Evolutionary conservation across 2,888 invertebrate species (phyloP).

Genomic region (Deilephila elpenor): DNA sequence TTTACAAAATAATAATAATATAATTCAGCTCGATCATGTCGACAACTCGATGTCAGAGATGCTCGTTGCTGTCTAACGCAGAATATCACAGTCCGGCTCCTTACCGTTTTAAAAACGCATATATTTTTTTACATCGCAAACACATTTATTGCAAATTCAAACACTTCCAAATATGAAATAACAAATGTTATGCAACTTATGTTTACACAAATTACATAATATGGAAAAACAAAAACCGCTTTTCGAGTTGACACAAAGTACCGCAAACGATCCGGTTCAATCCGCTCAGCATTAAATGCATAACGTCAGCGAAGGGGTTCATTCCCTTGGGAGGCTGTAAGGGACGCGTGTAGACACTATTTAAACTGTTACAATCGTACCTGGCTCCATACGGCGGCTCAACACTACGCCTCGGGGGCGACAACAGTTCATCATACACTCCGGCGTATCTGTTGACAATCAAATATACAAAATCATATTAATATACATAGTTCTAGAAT

Average conservation of each 20-base stretch:
- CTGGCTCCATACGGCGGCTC: constrained; percentile 82
- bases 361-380: constrained; percentile 82
- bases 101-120: constrained; percentile 1
- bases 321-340: constrained; percentile 55
- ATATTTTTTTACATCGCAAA: constrained; percentile 5
- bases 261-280: constrained; percentile 67
- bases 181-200: not conserved
- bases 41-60: not conserved
- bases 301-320: constrained; percentile 55
- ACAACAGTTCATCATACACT: constrained; percentile 81
- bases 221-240: not conserved
- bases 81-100: constrained; percentile 8
- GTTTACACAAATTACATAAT: constrained; percentile 17
- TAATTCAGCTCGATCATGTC: constrained; percentile 9
- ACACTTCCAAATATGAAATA: not conserved
- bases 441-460: constrained; percentile 68
- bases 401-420: constrained; percentile 78
- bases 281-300: constrained; percentile 70
- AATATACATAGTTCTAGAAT: too few relatives aligned
- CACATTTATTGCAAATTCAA: not conserved
- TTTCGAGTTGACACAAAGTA: constrained; percentile 46
- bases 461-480: constrained; percentile 21
- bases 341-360: constrained; percentile 68
- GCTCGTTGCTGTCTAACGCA: not conserved
- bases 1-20: not conserved